These are phyloP conservation scores for Tetanocera ferruginea DNA, from an alignment of 2,888 invertebrate genomes.

Conservation along the genomic window DNA sequence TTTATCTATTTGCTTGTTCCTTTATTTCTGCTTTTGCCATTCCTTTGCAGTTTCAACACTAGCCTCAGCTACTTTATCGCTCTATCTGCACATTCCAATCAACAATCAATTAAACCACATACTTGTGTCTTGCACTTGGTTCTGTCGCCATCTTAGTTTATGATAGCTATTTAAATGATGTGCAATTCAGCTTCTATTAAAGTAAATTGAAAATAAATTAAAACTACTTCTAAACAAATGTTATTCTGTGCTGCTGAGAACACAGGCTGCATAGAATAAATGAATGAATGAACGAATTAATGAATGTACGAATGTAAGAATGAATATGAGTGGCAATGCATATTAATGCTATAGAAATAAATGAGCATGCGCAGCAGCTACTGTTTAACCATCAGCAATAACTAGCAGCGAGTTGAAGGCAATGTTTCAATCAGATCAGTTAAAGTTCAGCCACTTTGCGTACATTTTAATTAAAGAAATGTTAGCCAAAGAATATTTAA, in stretches of 20 bases:
- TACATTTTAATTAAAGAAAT: background rate
- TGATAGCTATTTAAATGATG: slow-evolving; percentile 21
- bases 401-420: background rate
- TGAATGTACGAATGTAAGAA: background rate
- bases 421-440: background rate
- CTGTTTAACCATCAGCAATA: background rate
- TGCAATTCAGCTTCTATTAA: slow-evolving; percentile 15
- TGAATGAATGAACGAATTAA: too few species aligned
- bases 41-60: background rate
- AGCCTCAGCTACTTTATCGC: background rate
- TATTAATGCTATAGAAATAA: background rate
- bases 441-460: slow-evolving; percentile 20
- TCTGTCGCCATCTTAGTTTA: background rate
- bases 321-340: background rate
- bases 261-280: too few species aligned
- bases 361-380: background rate
- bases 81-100: slow-evolving; percentile 7
- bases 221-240: slow-evolving; percentile 26
- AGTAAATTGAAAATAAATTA: slow-evolving; percentile 33
- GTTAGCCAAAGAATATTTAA: background rate
- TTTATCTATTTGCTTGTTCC: background rate
- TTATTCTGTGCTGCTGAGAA: background rate
- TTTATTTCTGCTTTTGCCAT: background rate
- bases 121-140: background rate
- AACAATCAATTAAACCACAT: slow-evolving; percentile 5